Conservation (phyloP, 2,888 invertebrate genomes). For the Terebella lapidaria region DNA sequence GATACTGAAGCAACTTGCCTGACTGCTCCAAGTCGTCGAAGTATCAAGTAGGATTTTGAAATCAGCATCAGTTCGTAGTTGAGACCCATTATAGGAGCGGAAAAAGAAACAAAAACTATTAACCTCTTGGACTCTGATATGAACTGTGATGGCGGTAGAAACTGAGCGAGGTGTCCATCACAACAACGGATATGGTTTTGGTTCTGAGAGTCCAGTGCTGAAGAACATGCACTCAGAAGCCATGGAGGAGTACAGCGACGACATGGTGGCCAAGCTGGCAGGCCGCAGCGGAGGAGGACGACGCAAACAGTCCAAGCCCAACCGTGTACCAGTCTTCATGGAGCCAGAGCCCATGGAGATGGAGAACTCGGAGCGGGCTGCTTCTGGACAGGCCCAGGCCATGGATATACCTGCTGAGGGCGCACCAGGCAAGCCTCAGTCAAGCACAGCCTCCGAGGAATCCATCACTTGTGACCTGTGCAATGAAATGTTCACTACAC, state of each 20-base stretch:
- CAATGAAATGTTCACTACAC: slow-evolving; percentile 7
- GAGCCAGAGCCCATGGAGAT: not conserved
- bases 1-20: too few species aligned
- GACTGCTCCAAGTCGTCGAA: too few species aligned
- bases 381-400: not conserved
- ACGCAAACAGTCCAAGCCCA: slow-evolving; percentile 47
- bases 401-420: not conserved
- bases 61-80: too few species aligned
- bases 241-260: not conserved
- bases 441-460: not conserved
- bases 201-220: not conserved
- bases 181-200: not conserved
- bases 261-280: slow-evolving; percentile 5
- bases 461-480: slow-evolving; percentile 16
- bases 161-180: not conserved
- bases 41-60: too few species aligned
- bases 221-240: not conserved
- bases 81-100: too few species aligned
- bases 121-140: too few species aligned
- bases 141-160: not conserved
- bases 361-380: not conserved
- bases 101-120: too few species aligned
- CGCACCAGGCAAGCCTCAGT: not conserved
- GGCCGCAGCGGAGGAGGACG: slow-evolving; percentile 19
- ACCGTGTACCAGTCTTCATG: not conserved